Evolutionary conservation across 53 echinoderm and acorn worm genomes (phyloP), one percentile per base, ranked within the genome.

Genomic region (Holothuria scabra): DNA sequence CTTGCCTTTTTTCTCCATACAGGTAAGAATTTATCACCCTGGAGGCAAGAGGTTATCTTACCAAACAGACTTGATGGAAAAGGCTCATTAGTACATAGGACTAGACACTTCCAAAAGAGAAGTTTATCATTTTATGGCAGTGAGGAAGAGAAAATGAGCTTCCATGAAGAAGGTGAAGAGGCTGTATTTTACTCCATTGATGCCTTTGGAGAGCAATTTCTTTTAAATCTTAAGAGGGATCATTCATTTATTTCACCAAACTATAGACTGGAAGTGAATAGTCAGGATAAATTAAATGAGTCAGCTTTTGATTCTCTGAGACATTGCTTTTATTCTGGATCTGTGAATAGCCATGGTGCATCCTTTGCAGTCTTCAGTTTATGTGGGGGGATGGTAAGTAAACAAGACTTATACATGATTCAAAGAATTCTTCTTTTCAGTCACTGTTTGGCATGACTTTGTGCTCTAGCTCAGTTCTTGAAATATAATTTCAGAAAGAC

Each of bases 351-450:
- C 37, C 92, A 97, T 60, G 65, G 89, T 9, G 88, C 86, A 28
- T 94, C 97, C 29, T 88, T 76, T 30, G 97, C 92, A 12, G 92
- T 94, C 30, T 86, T 97, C 70, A 97, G 97, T 80, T 81, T 97
- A 13, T 97, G 97, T 61, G 90, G 88, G 30, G 97, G 97, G 65
- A 90, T 97, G 97, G 97, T 97, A 83, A 92, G 97, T 87, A 78
- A 8, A 28, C 52, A 6, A 10, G 52, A 1, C 3, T 14, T 16
- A 52, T 52, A 16, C 1, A 48, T 18, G 14, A 41, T 10, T 35
- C 10, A 41, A 1, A 52, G 18, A 1, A 18, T 18, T 16, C 11
- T 52, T 52, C 1, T 18, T 52, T 0, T 14, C 14, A 52, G 52
- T 18, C 52, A 12, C 16, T 52, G 0, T 52, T 4, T 1, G 52